These are phyloP conservation scores for Pangasius sanitwongsei DNA, from an alignment of 2,797 vertebrate species.

Conservation along the genomic window DNA sequence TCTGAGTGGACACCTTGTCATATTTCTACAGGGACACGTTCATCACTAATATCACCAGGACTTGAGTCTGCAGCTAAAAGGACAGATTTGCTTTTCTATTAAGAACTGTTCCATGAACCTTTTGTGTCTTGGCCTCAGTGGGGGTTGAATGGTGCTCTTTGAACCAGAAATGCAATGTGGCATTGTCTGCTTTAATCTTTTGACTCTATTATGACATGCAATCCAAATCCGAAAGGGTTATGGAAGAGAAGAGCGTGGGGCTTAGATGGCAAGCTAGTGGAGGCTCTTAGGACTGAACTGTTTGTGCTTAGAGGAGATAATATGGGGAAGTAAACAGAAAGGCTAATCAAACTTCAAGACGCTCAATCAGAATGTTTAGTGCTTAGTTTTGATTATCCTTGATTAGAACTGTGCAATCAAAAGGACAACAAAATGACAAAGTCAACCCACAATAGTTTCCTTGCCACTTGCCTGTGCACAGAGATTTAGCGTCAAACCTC, in stretches of 20 bases:
- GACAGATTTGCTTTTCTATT: constrained; percentile 58
- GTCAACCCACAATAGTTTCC: constrained; percentile 26
- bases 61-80: constrained; percentile 43
- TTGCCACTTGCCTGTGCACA: constrained; percentile 32
- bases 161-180: constrained; percentile 69
- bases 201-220: constrained; percentile 64
- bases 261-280: constrained; percentile 32
- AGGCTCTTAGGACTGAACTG: constrained; percentile 5
- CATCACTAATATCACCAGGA: constrained; percentile 57
- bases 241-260: constrained; percentile 13
- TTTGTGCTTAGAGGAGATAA: constrained; percentile 29
- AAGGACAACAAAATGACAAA: constrained; percentile 32
- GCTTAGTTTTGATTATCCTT: constrained; percentile 45
- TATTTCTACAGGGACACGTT: constrained; percentile 51
- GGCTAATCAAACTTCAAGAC: constrained; percentile 17
- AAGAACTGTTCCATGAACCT: constrained; percentile 53
- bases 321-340: constrained; percentile 23
- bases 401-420: constrained; percentile 43
- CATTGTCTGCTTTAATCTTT: constrained; percentile 70
- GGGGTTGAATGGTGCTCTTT: constrained; percentile 60
- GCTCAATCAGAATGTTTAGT: constrained; percentile 35
- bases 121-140: constrained; percentile 64
- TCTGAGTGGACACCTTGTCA: constrained; percentile 54
- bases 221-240: constrained; percentile 37
- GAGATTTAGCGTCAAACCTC: constrained; percentile 29